These are phyloP conservation scores for Babylonia areolata DNA, from an alignment of 1,140 invertebrate genomes.

Conservation along the genomic window DNA sequence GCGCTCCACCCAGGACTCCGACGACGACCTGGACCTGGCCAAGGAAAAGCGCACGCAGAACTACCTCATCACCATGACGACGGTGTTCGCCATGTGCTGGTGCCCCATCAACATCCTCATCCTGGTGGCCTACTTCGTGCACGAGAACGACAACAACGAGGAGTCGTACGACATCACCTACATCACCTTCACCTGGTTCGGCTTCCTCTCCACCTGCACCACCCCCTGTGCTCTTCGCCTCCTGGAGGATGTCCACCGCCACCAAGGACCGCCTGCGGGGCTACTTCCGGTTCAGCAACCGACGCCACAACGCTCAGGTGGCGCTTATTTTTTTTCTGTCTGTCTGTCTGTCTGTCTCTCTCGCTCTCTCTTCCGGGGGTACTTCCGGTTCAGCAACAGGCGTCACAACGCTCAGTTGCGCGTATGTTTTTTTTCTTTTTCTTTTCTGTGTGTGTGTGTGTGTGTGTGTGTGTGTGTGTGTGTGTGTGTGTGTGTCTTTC, in stretches of 20 bases:
- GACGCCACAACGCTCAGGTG: slow-evolving; percentile 41
- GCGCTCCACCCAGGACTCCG: slow-evolving; percentile 74
- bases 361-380: slow-evolving; percentile 72
- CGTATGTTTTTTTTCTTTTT: no score
- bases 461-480: background rate
- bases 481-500: background rate
- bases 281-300: slow-evolving; percentile 80
- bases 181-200: slow-evolving; percentile 83
- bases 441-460: background rate
- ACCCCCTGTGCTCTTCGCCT: slow-evolving; percentile 82
- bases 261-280: slow-evolving; percentile 81
- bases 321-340: no score
- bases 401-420: slow-evolving; percentile 31
- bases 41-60: slow-evolving; percentile 83
- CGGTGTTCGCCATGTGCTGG: slow-evolving; percentile 81
- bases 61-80: slow-evolving; percentile 83
- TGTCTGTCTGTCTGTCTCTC: no score
- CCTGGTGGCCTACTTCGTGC: slow-evolving; percentile 81
- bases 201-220: slow-evolving; percentile 82
- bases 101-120: slow-evolving; percentile 83
- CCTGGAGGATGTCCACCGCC: slow-evolving; percentile 82
- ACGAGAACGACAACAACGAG: slow-evolving; percentile 84
- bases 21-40: slow-evolving; percentile 80
- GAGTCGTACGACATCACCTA: slow-evolving; percentile 84
- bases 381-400: slow-evolving; percentile 79